Conservation (phyloP, 1,140 invertebrate species). For the Monomorium pharaonis region DNA sequence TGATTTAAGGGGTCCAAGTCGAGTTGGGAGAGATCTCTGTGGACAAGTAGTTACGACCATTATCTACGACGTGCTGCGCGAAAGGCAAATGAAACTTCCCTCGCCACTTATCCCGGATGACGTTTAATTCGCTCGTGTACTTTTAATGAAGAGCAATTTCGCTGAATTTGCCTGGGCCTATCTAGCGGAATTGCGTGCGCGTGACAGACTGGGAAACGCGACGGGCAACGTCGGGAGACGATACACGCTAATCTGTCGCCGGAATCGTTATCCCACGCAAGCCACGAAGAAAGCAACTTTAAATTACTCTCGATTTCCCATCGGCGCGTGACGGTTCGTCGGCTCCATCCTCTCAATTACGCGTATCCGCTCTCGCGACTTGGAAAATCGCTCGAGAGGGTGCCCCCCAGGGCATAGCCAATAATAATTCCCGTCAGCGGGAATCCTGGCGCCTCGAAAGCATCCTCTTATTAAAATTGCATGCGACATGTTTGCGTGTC, state of each 20-base stretch:
- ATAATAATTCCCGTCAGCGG: slow-evolving; percentile 13
- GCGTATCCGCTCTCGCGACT: slow-evolving; percentile 19
- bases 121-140: slow-evolving; percentile 1
- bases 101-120: slow-evolving; percentile 39
- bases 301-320: slow-evolving; percentile 60
- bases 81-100: slow-evolving; percentile 47
- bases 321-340: not conserved
- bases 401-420: not conserved
- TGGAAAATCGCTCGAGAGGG: not conserved
- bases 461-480: slow-evolving; percentile 22
- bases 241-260: slow-evolving; percentile 26
- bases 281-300: slow-evolving; percentile 32
- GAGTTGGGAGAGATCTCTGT: not conserved
- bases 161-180: not conserved
- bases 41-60: slow-evolving; percentile 30
- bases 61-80: slow-evolving; percentile 20
- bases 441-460: slow-evolving; percentile 2
- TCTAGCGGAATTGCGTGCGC: slow-evolving; percentile 11
- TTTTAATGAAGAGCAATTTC: slow-evolving; percentile 10
- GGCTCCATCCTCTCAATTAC: not conserved
- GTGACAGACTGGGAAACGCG: slow-evolving; percentile 29
- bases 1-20: too few species aligned
- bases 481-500: slow-evolving; percentile 18
- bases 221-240: slow-evolving; percentile 11
- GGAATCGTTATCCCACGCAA: slow-evolving; percentile 44